phyloP scores from a whole-genome alignment of 2,888 invertebrate genomes.

The Limnephilus marmoratus region DNA sequence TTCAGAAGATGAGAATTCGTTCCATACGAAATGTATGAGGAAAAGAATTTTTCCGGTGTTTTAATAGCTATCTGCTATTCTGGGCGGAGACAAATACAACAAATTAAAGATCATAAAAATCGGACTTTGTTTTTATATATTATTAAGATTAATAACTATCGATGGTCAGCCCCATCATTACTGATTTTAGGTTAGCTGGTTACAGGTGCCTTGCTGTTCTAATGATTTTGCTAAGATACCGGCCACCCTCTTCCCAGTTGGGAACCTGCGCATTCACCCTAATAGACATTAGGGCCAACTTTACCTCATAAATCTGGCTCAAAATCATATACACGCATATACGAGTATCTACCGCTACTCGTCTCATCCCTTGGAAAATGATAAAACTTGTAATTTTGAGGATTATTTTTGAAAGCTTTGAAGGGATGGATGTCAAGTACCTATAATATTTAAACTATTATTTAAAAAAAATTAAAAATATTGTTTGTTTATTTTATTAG shows the following conservation, averaged over 20 bases:
- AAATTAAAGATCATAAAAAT: too few species aligned
- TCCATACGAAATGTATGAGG: too few species aligned
- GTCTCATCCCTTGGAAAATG: background rate
- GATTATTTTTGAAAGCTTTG: background rate
- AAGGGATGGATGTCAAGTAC: background rate
- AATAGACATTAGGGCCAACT: background rate
- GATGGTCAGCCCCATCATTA: background rate
- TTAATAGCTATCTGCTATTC: too few species aligned
- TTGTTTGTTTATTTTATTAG: too few species aligned
- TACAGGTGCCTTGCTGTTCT: background rate
- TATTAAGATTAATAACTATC: background rate
- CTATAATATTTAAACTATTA: background rate
- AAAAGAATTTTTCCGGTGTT: too few species aligned
- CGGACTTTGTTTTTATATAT: too few species aligned
- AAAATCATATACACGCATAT: background rate
- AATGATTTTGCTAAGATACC: background rate
- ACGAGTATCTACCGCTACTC: background rate
- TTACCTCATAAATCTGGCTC: slow-evolving; percentile 14
- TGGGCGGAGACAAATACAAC: too few species aligned
- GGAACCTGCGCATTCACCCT: background rate
- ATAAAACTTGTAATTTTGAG: background rate
- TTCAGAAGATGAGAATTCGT: too few species aligned
- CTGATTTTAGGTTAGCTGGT: background rate
- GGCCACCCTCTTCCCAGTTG: background rate
- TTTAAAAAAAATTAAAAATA: background rate